Evolutionary conservation across 2,888 invertebrate genomes (phyloP), one percentile per base, ranked within the genome.

Genomic region (Philopedon plagiatum): DNA sequence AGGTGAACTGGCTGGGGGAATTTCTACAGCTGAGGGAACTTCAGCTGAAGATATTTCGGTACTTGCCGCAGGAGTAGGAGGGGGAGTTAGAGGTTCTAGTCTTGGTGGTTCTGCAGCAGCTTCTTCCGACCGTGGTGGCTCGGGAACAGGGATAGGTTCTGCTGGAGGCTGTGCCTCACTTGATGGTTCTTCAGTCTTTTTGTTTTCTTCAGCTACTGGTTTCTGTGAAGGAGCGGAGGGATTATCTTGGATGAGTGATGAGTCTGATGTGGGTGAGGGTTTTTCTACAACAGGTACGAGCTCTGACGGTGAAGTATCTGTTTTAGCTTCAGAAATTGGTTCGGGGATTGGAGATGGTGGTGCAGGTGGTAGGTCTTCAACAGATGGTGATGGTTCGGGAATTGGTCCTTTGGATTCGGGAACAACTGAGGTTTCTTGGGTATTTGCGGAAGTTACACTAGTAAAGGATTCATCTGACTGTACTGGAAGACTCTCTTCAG

Each of bases 61-160:
- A 61, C 51, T 70, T n/a, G 72, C 65, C 5, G 75, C 72, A n/a
- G 72, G 75, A 29, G 72, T 72, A 8, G 75, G 66, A 32, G 75
- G 75, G 9, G 75, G 75, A 32, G 75, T 73, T 9, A 51, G 49
- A 18, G 72, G 72, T 64, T 68, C 71, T 41, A 32, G 8, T 9
- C 9, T 32, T 54, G 51, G 15, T 54, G 29, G 15, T 29, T 29
- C 29, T 18, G 9, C 21, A 18, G 51, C 15, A 15, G 18, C 15
- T 54, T 54, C 65, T 71, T 71, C 73, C 70, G 61, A 64, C 49
- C 69, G 64, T 54, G 39, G 32, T 19, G 56, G 39, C 32, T 70
- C 73, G 21, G 60, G 8, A 37, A 44, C 23, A 18, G 69, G 21
- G 37, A 61, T 39, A 41, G 70, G 64, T 54, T 70, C 66, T 18